phyloP scores from a whole-genome alignment of 2,888 invertebrate species.

The Adineta ricciae region DNA sequence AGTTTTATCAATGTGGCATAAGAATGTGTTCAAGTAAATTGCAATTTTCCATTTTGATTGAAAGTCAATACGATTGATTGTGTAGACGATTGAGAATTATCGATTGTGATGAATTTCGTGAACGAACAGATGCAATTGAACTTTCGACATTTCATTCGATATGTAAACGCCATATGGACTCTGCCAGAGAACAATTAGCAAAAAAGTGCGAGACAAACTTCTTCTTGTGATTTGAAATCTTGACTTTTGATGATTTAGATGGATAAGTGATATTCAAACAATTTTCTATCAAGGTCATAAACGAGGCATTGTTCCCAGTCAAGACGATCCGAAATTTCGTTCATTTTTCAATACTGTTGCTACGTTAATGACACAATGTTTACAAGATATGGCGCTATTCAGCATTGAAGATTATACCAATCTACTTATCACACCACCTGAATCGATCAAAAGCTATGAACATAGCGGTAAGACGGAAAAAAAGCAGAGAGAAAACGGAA shows the following conservation, averaged over 20 bases:
- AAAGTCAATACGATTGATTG: no score
- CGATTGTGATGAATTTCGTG: conserved; percentile 42
- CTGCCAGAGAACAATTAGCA: conserved; percentile 60
- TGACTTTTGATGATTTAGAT: conserved; percentile 39
- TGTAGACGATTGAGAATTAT: neutral
- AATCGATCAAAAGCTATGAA: conserved; percentile 46
- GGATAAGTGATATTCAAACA: conserved; percentile 49
- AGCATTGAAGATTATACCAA: conserved; percentile 69
- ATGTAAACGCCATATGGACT: conserved; percentile 59
- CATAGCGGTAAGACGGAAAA: conserved; percentile 41
- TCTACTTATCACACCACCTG: conserved; percentile 62
- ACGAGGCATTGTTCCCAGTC: conserved; percentile 48
- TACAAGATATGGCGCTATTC: conserved; percentile 68
- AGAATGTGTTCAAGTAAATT: conserved; percentile 60
- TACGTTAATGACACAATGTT: conserved; percentile 74
- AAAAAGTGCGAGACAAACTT: conserved; percentile 54
- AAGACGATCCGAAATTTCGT: conserved; percentile 58
- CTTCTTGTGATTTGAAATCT: conserved; percentile 22
- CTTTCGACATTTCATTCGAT: conserved; percentile 57
- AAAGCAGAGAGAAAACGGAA: neutral
- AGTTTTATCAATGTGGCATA: conserved; percentile 68
- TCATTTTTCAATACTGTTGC: conserved; percentile 75
- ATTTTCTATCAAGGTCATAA: conserved; percentile 50
- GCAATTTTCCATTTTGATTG: conserved; percentile 17
- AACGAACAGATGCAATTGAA: conserved; percentile 58